A percentile compares a stretch with the other conserved stretches of the same genome.
Conservation (phyloP, 2,888 invertebrate species). For the Venusia cambrica region DNA sequence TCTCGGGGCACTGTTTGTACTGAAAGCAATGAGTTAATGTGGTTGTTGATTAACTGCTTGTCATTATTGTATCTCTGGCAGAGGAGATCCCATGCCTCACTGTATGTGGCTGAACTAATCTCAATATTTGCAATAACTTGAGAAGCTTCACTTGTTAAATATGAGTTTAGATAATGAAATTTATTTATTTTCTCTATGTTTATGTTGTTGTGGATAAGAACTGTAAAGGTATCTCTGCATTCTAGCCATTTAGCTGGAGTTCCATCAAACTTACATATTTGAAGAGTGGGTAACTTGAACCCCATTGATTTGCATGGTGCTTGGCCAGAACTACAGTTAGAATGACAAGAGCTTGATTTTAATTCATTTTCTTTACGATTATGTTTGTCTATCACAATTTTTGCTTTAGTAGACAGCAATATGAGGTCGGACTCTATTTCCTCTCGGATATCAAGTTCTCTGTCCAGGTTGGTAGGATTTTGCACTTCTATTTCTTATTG, state of each 20-base stretch:
- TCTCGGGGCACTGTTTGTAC: background rate
- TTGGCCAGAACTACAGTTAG: too few species aligned
- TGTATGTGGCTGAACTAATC: background rate
- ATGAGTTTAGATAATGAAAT: conserved; percentile 1
- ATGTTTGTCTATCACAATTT: too few species aligned
- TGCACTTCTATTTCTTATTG: too few species aligned
- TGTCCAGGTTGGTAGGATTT: too few species aligned
- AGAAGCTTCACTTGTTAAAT: background rate
- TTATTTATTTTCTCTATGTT: background rate
- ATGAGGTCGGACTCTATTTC: too few species aligned
- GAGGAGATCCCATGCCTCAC: background rate
- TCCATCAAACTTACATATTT: too few species aligned
- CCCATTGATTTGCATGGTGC: too few species aligned
- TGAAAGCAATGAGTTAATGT: background rate
- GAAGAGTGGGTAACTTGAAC: too few species aligned
- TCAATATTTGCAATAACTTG: background rate
- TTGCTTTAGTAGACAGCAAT: too few species aligned
- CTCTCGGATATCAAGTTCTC: too few species aligned
- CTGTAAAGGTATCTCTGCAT: background rate
- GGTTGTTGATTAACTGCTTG: background rate
- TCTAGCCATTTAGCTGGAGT: background rate
- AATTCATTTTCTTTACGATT: too few species aligned
- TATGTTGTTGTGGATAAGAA: background rate
- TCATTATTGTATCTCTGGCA: background rate
- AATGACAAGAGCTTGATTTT: too few species aligned